Conservation (phyloP, 2,113 vertebrate genomes). For the Alouatta palliata region DNA sequence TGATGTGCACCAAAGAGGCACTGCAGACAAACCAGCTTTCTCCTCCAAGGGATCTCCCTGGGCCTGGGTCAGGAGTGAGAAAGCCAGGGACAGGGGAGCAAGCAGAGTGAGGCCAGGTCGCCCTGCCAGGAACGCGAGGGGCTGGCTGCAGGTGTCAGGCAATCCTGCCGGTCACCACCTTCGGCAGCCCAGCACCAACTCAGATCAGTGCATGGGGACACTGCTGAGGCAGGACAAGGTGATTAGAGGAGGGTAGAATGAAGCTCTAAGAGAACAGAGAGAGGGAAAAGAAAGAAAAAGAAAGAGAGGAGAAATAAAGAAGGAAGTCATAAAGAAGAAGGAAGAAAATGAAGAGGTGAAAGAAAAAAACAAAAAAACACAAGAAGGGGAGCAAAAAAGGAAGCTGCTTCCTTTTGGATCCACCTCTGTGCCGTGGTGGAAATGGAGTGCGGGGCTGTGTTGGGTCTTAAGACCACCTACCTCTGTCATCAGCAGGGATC, state of each 20-base stretch:
- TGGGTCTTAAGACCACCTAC: accelerated
- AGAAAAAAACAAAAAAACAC: not conserved
- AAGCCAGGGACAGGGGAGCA: not conserved
- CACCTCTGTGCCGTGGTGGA: accelerated
- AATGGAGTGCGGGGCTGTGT: accelerated
- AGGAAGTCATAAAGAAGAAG: not conserved
- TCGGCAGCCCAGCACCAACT: not conserved
- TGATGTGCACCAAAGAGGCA: not conserved
- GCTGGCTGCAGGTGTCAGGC: not conserved
- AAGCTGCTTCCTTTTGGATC: accelerated
- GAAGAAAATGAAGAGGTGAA: not conserved
- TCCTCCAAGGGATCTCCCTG: not conserved
- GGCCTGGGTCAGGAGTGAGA: not conserved
- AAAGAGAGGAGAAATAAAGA: not conserved
- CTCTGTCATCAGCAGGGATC: not conserved
- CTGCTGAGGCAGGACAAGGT: not conserved
- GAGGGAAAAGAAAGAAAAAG: not conserved
- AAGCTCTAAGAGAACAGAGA: not conserved
- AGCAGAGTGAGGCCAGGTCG: not conserved
- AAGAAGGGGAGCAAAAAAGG: not conserved
- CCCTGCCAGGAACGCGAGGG: accelerated
- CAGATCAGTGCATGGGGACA: not conserved
- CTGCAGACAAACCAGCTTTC: not conserved
- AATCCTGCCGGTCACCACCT: not conserved
- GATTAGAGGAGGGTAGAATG: not conserved